A percentile compares a stretch with the other conserved stretches of the same genome.
Evolutionary conservation across 2,888 invertebrate species (phyloP).

Genomic region (Hoplodrina ambigua): DNA sequence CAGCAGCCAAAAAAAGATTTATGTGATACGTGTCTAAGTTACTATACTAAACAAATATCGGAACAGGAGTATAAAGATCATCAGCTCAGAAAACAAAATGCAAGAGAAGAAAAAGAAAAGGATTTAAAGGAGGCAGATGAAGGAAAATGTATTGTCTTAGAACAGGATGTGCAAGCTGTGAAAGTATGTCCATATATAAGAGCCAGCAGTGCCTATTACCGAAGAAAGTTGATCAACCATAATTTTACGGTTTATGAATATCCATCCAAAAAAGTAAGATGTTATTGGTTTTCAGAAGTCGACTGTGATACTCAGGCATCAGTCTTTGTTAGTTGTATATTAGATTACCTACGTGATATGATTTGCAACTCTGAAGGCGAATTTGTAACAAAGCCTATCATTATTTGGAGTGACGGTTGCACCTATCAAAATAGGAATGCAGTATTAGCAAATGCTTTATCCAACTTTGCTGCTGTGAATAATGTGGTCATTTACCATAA

Average conservation of each 20-base stretch:
- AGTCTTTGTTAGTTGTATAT: too few relatives aligned
- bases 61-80: too few relatives aligned
- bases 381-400: too few relatives aligned
- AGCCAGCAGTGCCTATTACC: constrained; percentile 1
- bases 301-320: too few relatives aligned
- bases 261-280: constrained; percentile 5
- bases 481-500: constrained; percentile 2
- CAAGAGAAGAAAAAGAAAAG: too few relatives aligned
- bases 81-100: too few relatives aligned
- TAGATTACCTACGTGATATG: too few relatives aligned
- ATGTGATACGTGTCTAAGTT: neutral
- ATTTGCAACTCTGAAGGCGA: too few relatives aligned
- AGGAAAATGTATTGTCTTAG: constrained; percentile 20
- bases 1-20: too few relatives aligned
- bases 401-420: neutral
- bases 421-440: constrained; percentile 26
- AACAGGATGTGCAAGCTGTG: constrained; percentile 11
- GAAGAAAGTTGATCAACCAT: constrained; percentile 3
- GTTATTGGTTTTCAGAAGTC: constrained; percentile 7
- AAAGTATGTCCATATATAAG: constrained; percentile 13
- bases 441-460: constrained; percentile 4
- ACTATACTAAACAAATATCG: neutral
- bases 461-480: constrained; percentile 14
- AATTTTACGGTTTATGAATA: constrained; percentile 9
- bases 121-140: too few relatives aligned